Percentiles rank a stretch among this genome's conserved stretches.
These are phyloP conservation scores for Eumacrocentrus americanus DNA, from an alignment of 2,888 invertebrate species.

Conservation along the genomic window DNA sequence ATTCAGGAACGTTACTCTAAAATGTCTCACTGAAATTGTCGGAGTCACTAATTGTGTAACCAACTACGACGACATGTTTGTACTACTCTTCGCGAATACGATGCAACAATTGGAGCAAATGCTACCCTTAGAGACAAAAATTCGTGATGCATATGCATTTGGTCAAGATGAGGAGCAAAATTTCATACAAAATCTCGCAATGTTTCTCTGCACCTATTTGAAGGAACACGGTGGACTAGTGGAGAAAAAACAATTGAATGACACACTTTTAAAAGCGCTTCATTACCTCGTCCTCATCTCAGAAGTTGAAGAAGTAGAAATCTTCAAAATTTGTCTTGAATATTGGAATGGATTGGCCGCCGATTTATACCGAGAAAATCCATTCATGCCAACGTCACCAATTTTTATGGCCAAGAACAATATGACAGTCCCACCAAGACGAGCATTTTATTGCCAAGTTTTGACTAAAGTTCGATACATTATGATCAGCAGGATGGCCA, in stretches of 20 bases:
- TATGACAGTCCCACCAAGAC: constrained; percentile 65
- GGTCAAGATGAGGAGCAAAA: constrained; percentile 98
- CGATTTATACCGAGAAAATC: constrained; percentile 89
- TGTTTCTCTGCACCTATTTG: constrained; percentile 95
- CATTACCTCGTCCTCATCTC: constrained; percentile 91
- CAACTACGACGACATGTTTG: constrained; percentile 93
- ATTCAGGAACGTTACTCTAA: constrained; percentile 97
- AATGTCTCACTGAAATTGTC: constrained; percentile 98
- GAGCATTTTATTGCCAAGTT: constrained; percentile 79
- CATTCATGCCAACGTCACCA: constrained; percentile 67
- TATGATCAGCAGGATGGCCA: constrained; percentile 99
- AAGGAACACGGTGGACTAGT: constrained; percentile 93
- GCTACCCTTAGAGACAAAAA: constrained; percentile 89
- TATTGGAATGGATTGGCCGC: constrained; percentile 96
- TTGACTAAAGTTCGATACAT: constrained; percentile 90
- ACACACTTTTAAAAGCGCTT: constrained; percentile 80
- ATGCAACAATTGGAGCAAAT: constrained; percentile 92
- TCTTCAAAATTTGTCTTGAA: constrained; percentile 99
- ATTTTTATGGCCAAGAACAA: constrained; percentile 55
- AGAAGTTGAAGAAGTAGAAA: constrained; percentile 98
- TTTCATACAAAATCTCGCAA: constrained; percentile 96
- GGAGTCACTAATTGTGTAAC: constrained; percentile 76
- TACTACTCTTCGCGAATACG: constrained; percentile 86
- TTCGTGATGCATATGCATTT: constrained; percentile 90
- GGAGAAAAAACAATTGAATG: constrained; percentile 80